Conservation (phyloP, 2,113 vertebrate genomes). For the Mus pahari region DNA sequence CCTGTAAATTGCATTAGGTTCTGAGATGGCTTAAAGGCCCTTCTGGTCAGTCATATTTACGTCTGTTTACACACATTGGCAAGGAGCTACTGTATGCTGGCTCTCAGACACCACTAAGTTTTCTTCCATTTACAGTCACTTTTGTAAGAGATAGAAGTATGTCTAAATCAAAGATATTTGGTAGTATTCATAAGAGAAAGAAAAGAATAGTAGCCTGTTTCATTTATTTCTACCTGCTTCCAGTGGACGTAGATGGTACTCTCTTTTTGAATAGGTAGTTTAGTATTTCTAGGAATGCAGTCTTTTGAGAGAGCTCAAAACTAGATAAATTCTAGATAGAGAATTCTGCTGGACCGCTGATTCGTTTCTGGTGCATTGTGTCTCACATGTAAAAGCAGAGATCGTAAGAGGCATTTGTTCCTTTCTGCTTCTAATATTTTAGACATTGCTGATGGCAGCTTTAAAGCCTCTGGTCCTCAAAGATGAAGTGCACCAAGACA, state of each 20-base stretch:
- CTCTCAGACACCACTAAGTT: slow-evolving; percentile 37
- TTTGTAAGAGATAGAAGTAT: slow-evolving; percentile 48
- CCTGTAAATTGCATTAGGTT: slow-evolving; percentile 45
- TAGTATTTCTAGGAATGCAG: slow-evolving; percentile 45
- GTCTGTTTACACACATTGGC: slow-evolving; percentile 70
- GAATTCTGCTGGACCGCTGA: neutral
- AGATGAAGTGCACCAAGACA: neutral
- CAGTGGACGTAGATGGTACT: neutral
- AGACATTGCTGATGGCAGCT: slow-evolving; percentile 34
- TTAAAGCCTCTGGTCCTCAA: slow-evolving; percentile 14
- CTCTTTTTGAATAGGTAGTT: slow-evolving; percentile 9
- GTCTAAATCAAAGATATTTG: slow-evolving; percentile 48
- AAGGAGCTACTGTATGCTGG: slow-evolving; percentile 69
- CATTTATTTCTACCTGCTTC: slow-evolving; percentile 25
- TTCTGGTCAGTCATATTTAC: slow-evolving; percentile 57
- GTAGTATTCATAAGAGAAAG: slow-evolving; percentile 49
- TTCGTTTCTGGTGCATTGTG: neutral
- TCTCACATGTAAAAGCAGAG: neutral
- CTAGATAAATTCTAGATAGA: neutral
- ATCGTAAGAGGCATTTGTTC: neutral
- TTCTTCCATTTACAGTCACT: slow-evolving; percentile 62
- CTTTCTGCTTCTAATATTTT: neutral
- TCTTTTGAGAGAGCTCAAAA: slow-evolving; percentile 37
- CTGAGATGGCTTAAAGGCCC: slow-evolving; percentile 57
- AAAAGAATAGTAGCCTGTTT: neutral